These are phyloP conservation scores for Paguma larvata DNA, from an alignment of 2,797 vertebrate genomes.

Conservation along the genomic window DNA sequence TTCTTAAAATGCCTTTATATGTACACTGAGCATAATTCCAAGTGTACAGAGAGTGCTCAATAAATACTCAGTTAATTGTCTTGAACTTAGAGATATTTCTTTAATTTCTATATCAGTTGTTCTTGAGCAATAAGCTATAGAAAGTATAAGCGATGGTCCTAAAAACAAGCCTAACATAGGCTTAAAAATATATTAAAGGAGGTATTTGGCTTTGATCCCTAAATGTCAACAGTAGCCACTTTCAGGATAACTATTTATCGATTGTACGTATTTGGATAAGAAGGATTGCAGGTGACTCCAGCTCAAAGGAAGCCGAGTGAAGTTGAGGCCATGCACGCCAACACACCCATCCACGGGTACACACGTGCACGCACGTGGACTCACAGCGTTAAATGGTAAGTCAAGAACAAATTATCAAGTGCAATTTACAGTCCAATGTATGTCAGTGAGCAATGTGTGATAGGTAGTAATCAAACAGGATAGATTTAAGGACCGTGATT, in stretches of 20 bases:
- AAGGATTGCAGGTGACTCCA: not conserved
- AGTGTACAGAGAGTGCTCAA: not conserved
- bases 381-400: not conserved
- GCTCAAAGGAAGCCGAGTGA: not conserved
- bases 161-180: not conserved
- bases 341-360: not conserved
- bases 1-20: conserved; percentile 70
- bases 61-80: not conserved
- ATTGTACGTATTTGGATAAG: not conserved
- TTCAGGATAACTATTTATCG: not conserved
- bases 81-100: not conserved
- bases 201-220: not conserved
- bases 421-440: not conserved
- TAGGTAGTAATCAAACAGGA: not conserved
- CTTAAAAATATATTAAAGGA: conserved; percentile 9
- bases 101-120: not conserved
- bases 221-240: not conserved
- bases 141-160: not conserved
- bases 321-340: not conserved
- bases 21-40: not conserved
- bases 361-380: not conserved
- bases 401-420: not conserved
- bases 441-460: not conserved
- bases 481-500: conserved; percentile 20
- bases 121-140: not conserved